Evolutionary conservation across 2,113 vertebrate species (phyloP), one percentile per base, ranked within the genome.

Genomic region (Heptranchias perlo): DNA sequence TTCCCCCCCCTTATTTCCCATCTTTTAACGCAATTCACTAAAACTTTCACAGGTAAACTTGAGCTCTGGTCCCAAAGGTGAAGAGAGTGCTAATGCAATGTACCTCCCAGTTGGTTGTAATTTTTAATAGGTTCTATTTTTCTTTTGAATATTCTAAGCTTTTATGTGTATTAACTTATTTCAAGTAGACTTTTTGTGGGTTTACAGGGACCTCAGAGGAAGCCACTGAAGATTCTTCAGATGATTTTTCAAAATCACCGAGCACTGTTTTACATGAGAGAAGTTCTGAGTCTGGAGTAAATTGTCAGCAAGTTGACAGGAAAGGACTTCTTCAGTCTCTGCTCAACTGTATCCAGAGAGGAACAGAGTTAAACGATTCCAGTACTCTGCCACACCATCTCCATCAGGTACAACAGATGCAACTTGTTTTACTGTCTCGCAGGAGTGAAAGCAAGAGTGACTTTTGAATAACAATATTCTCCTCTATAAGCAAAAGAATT

Each of bases 331-430:
- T 97, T 96, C 98, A 97, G 96, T 97, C 98, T 96, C 97, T 99
- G 73, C 98, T 99, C 97, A 98, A 98, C 52, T 97, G 98, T 23
- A 98, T 99, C 61, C 98, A 97, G 96, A 97, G 98, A 86, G 98
- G 98, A 25, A 97, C 98, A 96, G 98, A 99, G 65, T 97, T 98
- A 96, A 96, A 96, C 96, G 98, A 99, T 97, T 98, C 98, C 96
- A 98, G 98, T 96, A 97, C 98, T 69, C 97, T 99, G 96, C 99
- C 99, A 39, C 97, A 98, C 67, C 98, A 98, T 94, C 98, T 99
- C 96, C 99, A 99, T 97, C 98, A 99, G 99, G 99, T 99, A 97
- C 23, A 69, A 69, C 1, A 49, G 1, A 28, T 95, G 65, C 93
- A 49, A 49, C 10, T 23, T 67, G 28, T 94, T 14, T 25, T 65